Base-by-base conservation (phyloP, 2,888 invertebrate species). In the Thera britannica region DNA sequence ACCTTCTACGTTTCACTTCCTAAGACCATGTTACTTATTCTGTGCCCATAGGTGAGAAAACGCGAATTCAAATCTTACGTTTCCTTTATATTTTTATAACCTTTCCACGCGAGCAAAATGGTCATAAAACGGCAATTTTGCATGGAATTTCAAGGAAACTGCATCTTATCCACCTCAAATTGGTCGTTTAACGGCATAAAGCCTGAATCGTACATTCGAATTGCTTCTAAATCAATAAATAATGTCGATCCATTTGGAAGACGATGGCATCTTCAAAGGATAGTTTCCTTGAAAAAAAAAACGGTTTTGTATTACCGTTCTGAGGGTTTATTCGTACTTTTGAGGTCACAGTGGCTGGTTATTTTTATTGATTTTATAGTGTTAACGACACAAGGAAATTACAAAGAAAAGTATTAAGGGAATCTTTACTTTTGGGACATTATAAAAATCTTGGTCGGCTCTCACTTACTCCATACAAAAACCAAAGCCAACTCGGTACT, bases 121-220 rank as follows among this genome's bases (percentile, higher is more conserved):
- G 75, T 80, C 79, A 82, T 83, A 84, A 85, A 86, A 83, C 72
- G 79, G 80, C 78, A 82, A 79, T 83, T 82, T 81, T 77, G 80
- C 79, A 85, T 84, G 81, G 81, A 83, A 83, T 81, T 82, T 76
- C 73, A 65, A 46, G 72, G 60, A 72, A 77, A 79, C 77, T 79
- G 80, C 82, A 82, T 80, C 76, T 81, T 79, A 76, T 78, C 75
- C 70, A 70, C 76, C 77, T 77, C 75, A 76, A 74, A 79, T 77
- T 72, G 77, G 75, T 76, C 79, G 76, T 79, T 78, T 78, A 77
- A 78, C 77, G 77, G 76, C 81, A 78, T 73, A 75, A 72, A 72
- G 73, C 71, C 75, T 75, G 72, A 75, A 74, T 75, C 75, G 73
- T 70, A 68, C 63, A 74, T 77, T 71, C 62, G 44, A 77, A 81